Percentiles rank a stretch among this genome's conserved stretches.
Evolutionary conservation across 2,888 invertebrate genomes (phyloP).

Genomic region (Agrochola litura): DNA sequence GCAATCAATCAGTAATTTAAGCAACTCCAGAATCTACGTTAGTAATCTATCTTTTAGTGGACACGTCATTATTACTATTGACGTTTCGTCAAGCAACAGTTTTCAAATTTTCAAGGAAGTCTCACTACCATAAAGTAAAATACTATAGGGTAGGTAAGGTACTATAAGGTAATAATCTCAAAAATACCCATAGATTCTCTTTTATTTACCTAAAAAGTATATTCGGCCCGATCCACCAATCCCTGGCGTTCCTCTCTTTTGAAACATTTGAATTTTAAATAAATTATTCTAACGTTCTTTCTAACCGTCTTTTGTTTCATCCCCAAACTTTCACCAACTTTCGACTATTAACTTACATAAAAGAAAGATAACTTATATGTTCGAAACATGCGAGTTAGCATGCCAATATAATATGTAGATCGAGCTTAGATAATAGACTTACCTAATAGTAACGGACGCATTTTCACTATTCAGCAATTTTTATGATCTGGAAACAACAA

Average conservation of each 20-base stretch:
- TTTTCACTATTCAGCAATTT: conserved; percentile 55
- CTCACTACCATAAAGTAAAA: no score
- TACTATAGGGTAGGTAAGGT: no score
- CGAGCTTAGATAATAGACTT: conserved; percentile 57
- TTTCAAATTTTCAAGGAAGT: not conserved
- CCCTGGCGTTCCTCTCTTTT: not conserved
- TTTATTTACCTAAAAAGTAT: not conserved
- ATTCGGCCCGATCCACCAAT: not conserved
- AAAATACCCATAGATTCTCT: no score
- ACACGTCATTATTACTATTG: no score
- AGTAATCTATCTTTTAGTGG: not conserved
- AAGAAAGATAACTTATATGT: not conserved
- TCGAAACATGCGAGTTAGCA: conserved; percentile 28
- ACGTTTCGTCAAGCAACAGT: not conserved
- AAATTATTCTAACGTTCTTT: not conserved
- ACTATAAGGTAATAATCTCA: no score
- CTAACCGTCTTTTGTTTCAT: not conserved
- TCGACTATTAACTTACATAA: conserved; percentile 13
- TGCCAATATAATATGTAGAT: conserved; percentile 11
- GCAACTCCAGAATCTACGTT: not conserved
- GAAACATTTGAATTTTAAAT: conserved; percentile 13
- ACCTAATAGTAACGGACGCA: conserved; percentile 77
- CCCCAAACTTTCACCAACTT: conserved; percentile 43
- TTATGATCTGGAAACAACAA: conserved; percentile 50
- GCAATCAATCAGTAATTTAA: no score